Evolutionary conservation across 2,797 vertebrate genomes (phyloP).

Genomic region (Manis pentadactyla): DNA sequence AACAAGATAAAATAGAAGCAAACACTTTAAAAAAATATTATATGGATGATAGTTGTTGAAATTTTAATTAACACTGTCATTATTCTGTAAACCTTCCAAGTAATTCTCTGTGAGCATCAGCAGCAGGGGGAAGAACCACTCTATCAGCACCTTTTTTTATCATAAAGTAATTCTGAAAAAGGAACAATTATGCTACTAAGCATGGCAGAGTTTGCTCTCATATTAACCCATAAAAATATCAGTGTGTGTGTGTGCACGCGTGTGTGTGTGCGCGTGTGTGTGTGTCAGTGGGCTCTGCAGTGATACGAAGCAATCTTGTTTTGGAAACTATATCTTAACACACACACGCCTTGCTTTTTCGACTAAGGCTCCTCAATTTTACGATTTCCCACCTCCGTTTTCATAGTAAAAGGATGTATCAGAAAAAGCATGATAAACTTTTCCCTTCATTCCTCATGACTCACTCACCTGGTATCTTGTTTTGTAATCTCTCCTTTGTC

Average conservation of each 20-base stretch:
- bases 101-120: not conserved
- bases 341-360: not conserved
- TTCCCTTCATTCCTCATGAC: not conserved
- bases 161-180: not conserved
- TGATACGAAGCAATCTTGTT: not conserved
- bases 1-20: not conserved
- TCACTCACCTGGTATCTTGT: slow-evolving; percentile 4
- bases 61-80: not conserved
- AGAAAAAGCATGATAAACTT: not conserved
- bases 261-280: not conserved
- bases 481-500: not conserved
- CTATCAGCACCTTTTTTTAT: not conserved
- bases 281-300: not conserved
- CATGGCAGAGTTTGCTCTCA: not conserved
- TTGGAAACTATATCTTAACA: not conserved
- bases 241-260: not conserved
- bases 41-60: not conserved
- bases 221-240: not conserved
- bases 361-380: not conserved
- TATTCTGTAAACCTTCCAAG: not conserved
- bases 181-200: not conserved
- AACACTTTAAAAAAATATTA: not conserved
- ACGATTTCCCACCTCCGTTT: not conserved
- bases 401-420: slow-evolving; percentile 2
- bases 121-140: not conserved